These are phyloP conservation scores for Drosophila flavopinicola DNA, from an alignment of 2,888 invertebrate species.

Conservation along the genomic window DNA sequence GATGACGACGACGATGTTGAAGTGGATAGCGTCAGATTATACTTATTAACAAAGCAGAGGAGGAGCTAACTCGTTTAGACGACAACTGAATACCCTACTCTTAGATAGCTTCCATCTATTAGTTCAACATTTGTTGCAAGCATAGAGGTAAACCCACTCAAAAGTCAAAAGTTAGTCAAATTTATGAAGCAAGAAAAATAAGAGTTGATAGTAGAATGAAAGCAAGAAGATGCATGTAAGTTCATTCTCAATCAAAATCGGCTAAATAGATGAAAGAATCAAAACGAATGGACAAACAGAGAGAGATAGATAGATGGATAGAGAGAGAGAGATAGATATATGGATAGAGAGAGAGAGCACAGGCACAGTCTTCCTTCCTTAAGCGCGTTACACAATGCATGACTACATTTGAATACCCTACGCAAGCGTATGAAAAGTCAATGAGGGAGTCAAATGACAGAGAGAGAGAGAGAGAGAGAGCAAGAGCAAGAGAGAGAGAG, in stretches of 20 bases:
- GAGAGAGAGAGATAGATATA: neutral
- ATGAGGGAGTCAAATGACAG: constrained; percentile 22
- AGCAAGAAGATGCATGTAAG: too few relatives aligned
- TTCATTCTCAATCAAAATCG: too few relatives aligned
- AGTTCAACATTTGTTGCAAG: too few relatives aligned
- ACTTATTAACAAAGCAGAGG: constrained; percentile 40
- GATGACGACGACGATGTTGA: constrained; percentile 39
- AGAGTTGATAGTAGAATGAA: too few relatives aligned
- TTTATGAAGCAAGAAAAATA: too few relatives aligned
- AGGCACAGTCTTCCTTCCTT: neutral
- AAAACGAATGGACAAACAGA: neutral
- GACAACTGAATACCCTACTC: constrained; percentile 18
- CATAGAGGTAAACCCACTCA: too few relatives aligned
- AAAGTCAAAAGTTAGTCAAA: too few relatives aligned
- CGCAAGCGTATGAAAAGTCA: constrained; percentile 11
- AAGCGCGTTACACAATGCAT: neutral
- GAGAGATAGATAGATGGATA: neutral
- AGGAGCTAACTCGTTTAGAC: neutral
- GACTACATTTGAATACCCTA: neutral
- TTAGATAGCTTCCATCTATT: too few relatives aligned
- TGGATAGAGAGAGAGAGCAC: neutral
- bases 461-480: neutral
- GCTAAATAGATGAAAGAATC: neutral
- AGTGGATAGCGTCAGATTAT: constrained; percentile 51
- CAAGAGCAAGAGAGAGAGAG: neutral